Evolutionary conservation across 2,888 invertebrate genomes (phyloP).

Genomic region (Erebia palarica): DNA sequence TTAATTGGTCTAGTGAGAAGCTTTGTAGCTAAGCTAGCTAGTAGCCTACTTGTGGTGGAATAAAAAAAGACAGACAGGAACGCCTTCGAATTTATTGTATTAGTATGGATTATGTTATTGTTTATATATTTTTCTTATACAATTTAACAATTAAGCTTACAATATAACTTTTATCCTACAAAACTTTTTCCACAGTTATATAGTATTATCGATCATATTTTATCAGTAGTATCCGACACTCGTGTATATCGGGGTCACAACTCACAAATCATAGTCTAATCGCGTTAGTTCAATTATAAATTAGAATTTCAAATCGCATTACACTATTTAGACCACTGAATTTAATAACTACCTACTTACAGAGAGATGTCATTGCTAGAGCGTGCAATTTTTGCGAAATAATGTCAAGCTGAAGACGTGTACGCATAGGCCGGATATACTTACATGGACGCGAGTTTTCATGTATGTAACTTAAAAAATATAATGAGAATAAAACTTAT

Average conservation of each 20-base stretch:
- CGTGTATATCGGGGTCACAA: neutral
- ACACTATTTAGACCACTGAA: neutral
- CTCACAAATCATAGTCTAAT: slow-evolving; percentile 10
- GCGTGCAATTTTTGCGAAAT: neutral
- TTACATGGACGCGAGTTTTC: no score
- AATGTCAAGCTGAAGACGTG: neutral
- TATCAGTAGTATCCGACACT: neutral
- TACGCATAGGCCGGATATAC: neutral
- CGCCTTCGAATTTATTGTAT: no score
- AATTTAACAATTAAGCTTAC: no score
- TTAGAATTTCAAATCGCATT: slow-evolving; percentile 17
- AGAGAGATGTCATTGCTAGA: neutral
- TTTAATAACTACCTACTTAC: neutral
- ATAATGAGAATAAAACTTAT: no score
- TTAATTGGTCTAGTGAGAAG: no score
- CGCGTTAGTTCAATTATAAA: slow-evolving; percentile 19
- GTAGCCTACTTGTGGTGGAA: no score
- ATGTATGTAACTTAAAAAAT: no score
- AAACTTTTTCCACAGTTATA: no score
- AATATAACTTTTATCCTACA: no score
- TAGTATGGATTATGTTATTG: neutral
- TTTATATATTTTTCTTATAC: no score
- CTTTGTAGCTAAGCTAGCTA: no score
- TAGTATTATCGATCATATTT: slow-evolving; percentile 13
- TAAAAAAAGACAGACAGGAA: no score